phyloP scores from a whole-genome alignment of 2,113 vertebrate genomes.

The Formicarius rufipectus region DNA sequence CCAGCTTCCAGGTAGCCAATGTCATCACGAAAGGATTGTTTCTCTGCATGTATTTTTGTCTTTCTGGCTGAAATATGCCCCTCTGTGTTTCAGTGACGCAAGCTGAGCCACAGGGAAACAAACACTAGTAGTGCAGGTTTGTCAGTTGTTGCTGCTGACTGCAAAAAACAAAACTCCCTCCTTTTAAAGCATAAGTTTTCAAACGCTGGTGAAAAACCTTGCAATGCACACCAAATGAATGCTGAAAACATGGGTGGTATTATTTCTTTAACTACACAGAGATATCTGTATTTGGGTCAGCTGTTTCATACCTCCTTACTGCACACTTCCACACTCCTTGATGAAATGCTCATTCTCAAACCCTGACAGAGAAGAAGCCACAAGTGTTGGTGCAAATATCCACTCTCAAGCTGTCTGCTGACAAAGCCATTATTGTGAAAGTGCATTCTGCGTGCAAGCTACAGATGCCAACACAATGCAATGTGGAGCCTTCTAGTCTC shows the following conservation, averaged over 20 bases:
- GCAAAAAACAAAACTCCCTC: background rate
- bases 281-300: background rate
- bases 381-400: accelerated
- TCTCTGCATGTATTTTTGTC: background rate
- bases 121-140: background rate
- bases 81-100: background rate
- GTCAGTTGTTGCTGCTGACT: background rate
- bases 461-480: background rate
- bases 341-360: background rate
- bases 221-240: background rate
- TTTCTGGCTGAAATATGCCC: slow-evolving; percentile 20
- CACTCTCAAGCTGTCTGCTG: background rate
- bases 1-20: slow-evolving; percentile 15
- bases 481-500: background rate
- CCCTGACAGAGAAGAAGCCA: background rate
- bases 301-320: background rate
- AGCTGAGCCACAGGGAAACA: background rate
- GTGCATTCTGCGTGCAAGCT: background rate
- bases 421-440: background rate
- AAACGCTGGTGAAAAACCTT: background rate
- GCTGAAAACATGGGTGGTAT: background rate
- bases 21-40: background rate
- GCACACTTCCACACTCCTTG: background rate
- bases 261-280: background rate
- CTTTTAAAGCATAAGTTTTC: background rate